Evolutionary conservation across 2,888 invertebrate species (phyloP).

Genomic region (Apotomis betuletana): DNA sequence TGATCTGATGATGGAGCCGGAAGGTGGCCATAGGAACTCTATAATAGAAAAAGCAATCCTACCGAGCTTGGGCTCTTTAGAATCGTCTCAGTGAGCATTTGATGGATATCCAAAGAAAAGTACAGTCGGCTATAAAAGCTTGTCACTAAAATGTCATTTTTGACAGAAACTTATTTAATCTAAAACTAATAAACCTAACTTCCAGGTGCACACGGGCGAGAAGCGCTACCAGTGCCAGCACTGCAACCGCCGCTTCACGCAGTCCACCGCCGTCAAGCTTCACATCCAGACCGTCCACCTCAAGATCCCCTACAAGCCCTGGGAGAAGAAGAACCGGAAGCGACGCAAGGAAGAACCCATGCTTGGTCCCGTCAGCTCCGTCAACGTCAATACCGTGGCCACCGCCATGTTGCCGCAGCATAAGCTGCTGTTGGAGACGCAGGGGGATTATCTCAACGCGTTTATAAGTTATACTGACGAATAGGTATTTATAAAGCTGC

Average conservation of each 20-base stretch:
- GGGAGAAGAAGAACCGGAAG: conserved; percentile 78
- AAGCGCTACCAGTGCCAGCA: conserved; percentile 77
- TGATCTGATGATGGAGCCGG: too few relatives aligned
- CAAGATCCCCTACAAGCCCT: conserved; percentile 79
- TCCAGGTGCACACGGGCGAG: conserved; percentile 77
- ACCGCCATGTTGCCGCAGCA: conserved; percentile 44
- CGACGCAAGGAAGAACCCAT: conserved; percentile 52
- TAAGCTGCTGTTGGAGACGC: conserved; percentile 61
- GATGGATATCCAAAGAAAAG: too few relatives aligned
- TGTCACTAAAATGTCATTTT: too few relatives aligned
- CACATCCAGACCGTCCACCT: conserved; percentile 79
- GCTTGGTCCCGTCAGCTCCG: conserved; percentile 42
- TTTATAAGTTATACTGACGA: conserved; percentile 69
- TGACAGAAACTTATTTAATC: too few relatives aligned
- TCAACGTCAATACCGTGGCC: conserved; percentile 28
- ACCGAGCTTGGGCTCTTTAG: too few relatives aligned
- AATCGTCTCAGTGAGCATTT: too few relatives aligned
- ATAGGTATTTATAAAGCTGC: conserved; percentile 59
- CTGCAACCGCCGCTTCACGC: conserved; percentile 76
- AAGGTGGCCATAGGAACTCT: too few relatives aligned
- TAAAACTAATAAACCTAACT: neutral
- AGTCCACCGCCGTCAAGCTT: conserved; percentile 76
- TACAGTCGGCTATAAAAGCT: too few relatives aligned
- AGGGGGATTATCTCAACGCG: conserved; percentile 67
- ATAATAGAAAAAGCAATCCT: too few relatives aligned